A percentile compares a stretch with the other conserved stretches of the same genome.
These are phyloP conservation scores for Calidris pugnax DNA, from an alignment of 2,113 vertebrate species.

Conservation along the genomic window DNA sequence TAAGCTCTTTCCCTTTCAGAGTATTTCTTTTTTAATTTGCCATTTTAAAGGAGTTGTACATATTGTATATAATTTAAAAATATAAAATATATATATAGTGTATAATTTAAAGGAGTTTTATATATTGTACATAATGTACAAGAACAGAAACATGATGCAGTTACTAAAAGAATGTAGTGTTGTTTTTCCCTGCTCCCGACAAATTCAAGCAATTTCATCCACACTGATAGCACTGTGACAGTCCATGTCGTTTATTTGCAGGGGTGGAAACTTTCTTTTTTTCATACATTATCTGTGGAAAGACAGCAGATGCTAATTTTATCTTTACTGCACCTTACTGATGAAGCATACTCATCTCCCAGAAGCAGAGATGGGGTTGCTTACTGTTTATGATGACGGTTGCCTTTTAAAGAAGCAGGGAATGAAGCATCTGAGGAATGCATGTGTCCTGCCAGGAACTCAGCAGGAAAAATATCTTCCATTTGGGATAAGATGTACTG, in stretches of 20 bases:
- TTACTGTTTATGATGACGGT: not conserved
- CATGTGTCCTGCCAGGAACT: slow-evolving; percentile 5
- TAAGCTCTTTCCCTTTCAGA: not conserved
- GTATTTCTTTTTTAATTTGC: not conserved
- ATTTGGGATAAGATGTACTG: not conserved
- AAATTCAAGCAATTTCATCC: slow-evolving; percentile 1
- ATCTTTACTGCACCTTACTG: not conserved
- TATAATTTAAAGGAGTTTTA: not conserved
- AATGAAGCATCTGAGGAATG: not conserved
- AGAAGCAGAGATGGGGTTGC: not conserved
- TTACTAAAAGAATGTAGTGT: not conserved
- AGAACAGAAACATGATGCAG: not conserved
- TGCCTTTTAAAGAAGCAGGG: slow-evolving; percentile 4
- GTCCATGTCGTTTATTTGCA: not conserved
- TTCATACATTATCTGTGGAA: not conserved
- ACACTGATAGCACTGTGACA: not conserved
- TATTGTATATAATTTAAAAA: not conserved
- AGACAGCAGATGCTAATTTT: not conserved
- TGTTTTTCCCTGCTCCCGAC: not conserved
- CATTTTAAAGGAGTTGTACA: not conserved
- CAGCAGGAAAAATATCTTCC: slow-evolving; percentile 19
- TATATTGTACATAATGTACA: not conserved
- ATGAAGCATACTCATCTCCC: not conserved
- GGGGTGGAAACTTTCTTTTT: not conserved
- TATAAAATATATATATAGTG: not conserved